Percentiles rank a stretch among this genome's conserved stretches.
Evolutionary conservation across 2,797 vertebrate species (phyloP).

Genomic region (Characodon lateralis): DNA sequence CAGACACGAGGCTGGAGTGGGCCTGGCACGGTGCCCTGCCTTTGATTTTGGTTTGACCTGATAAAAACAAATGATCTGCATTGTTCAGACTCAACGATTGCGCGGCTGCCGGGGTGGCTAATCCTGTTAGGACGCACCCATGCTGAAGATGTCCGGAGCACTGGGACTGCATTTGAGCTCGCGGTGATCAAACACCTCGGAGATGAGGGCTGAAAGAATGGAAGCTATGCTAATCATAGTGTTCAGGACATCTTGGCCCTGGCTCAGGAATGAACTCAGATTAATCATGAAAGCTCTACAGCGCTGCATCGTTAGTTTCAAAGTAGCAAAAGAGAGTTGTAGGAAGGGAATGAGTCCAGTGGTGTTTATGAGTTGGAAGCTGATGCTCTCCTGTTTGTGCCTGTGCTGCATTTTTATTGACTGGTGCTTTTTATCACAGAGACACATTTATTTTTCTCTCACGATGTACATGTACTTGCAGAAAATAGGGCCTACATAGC

Average conservation of each 20-base stretch:
- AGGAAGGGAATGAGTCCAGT: conserved; percentile 19
- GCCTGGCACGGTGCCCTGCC: conserved; percentile 15
- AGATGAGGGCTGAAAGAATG: conserved; percentile 68
- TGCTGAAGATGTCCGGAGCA: conserved; percentile 59
- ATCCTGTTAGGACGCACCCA: conserved; percentile 70
- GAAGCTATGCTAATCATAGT: conserved; percentile 69
- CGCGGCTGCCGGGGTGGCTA: conserved; percentile 40
- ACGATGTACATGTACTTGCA: conserved; percentile 18
- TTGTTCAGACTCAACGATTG: conserved; percentile 40
- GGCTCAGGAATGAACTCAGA: conserved; percentile 55
- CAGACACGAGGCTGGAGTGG: conserved; percentile 20
- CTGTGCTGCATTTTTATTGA: conserved; percentile 35
- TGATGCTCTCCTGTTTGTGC: conserved; percentile 11
- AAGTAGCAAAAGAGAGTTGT: conserved; percentile 36
- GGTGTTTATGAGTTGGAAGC: conserved; percentile 17
- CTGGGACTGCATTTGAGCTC: conserved; percentile 19
- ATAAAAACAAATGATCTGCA: conserved; percentile 36
- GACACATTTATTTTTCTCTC: conserved; percentile 28
- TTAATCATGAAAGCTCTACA: conserved; percentile 59
- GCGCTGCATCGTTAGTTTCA: conserved; percentile 46
- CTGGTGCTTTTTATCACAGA: conserved; percentile 48
- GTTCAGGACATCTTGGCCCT: conserved; percentile 59
- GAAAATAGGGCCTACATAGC: conserved; percentile 9
- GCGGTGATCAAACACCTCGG: conserved; percentile 71
- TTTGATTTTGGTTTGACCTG: conserved; percentile 26